Evolutionary conservation across 2,888 invertebrate species (phyloP), one percentile per base, ranked within the genome.

Genomic region (Melinaea marsaeus): DNA sequence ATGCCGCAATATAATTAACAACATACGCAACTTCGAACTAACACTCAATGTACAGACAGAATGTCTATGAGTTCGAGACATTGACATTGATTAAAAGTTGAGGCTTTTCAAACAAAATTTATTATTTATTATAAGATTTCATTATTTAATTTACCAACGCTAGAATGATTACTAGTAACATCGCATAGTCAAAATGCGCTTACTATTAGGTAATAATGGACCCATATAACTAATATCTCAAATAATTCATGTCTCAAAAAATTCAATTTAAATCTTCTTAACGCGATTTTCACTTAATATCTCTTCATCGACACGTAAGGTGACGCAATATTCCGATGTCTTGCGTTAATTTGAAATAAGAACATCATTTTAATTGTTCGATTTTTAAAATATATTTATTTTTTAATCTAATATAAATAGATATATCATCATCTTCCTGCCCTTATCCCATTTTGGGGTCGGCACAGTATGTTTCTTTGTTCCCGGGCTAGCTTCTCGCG

Each of bases 1-100:
- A 69, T 69, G 69, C 61, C 68, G 63, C 61, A 64, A 63, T 62
- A 56, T 57, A 64, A 57, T 73, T 74, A 73, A 74, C 54, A 32
- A 60, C 22, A 62, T 63, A 47, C 32, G 54, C 55, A 55, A 55
- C 60, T 61, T 42, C 55, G 13, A 55, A 6, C 45, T 57, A 11
- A 55, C 35, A 55, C 58, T 33, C 34, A 11, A 60, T 48, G 55
- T 57, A 57, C 66, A 63, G 59, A 57, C 60, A 62, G 37, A 58
- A 34, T 42, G 48, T 55, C 22, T 55, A 62, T 13, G 42, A 47
- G 35, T 46, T 9, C 22, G 55, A 56, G 61, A 63, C 67, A 63
- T 63, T 64, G 66, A 54, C 58, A 63, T 35, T 68, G 64, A 63
- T 60, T 54, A 58, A 9, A 35, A 55, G 33, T n/a, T n/a, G n/a